Conservation (phyloP, 2,888 invertebrate species). For the Lycocerus yunnanus region DNA sequence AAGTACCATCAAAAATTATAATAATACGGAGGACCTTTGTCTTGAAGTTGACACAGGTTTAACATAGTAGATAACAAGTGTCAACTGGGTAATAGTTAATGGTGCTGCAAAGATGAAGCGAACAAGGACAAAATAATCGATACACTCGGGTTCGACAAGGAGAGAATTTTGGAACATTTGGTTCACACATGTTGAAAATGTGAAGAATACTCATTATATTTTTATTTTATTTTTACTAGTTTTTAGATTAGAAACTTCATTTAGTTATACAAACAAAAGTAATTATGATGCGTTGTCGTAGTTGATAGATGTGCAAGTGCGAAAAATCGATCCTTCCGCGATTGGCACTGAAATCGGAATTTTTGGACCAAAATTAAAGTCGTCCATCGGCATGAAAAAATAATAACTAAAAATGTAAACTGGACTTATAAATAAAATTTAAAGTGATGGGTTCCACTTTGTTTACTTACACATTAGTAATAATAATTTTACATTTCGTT, state of each 20-base stretch:
- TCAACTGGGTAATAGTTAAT: constrained; percentile 47
- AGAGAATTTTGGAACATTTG: constrained; percentile 38
- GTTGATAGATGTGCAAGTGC: constrained; percentile 37
- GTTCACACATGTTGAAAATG: constrained; percentile 44
- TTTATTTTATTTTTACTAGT: constrained; percentile 39
- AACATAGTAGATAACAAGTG: constrained; percentile 49
- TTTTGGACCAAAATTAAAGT: not conserved
- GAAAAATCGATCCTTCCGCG: not conserved
- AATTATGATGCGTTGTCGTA: constrained; percentile 38
- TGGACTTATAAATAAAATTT: constrained; percentile 13
- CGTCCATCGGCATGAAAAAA: not conserved
- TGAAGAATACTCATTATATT: constrained; percentile 43
- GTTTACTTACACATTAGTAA: constrained; percentile 8
- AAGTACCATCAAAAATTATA: not conserved
- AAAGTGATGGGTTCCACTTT: constrained; percentile 8
- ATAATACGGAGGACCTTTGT: constrained; percentile 7
- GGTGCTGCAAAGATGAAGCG: constrained; percentile 46
- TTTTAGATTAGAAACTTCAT: constrained; percentile 43
- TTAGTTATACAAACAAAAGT: constrained; percentile 45
- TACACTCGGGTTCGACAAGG: constrained; percentile 25
- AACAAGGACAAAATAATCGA: constrained; percentile 33
- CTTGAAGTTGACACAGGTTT: constrained; percentile 36
- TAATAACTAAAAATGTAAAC: not conserved
- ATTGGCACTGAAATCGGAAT: not conserved
- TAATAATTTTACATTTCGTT: constrained; percentile 15